Percentiles rank a stretch among this genome's conserved stretches.
phyloP scores from a whole-genome alignment of 2,888 invertebrate genomes.

The Ornithoptera priamus region DNA sequence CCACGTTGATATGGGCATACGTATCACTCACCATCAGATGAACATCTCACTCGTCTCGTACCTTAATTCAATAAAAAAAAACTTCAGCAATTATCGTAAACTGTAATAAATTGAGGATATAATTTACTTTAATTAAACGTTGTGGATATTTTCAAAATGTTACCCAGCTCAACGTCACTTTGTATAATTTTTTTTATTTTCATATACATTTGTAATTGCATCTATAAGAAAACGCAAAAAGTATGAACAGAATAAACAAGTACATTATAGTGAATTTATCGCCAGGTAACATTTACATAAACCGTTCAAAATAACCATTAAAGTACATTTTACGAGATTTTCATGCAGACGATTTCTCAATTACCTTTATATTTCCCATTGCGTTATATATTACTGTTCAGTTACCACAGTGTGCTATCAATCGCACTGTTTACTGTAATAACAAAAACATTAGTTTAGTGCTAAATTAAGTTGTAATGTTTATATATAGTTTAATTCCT shows the following conservation, averaged over 20 bases:
- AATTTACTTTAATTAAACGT: no score
- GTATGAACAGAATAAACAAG: slow-evolving; percentile 19
- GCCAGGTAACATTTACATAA: slow-evolving; percentile 23
- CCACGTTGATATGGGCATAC: no score
- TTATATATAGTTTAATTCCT: neutral
- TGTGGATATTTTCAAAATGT: neutral
- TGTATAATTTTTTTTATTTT: neutral
- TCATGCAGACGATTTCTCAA: slow-evolving; percentile 25
- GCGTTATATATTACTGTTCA: slow-evolving; percentile 2
- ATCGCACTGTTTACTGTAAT: neutral
- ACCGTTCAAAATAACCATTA: slow-evolving; percentile 26
- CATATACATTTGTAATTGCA: neutral
- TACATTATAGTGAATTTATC: slow-evolving; percentile 26
- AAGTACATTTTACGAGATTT: slow-evolving; percentile 21
- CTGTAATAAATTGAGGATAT: no score
- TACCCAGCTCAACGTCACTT: neutral
- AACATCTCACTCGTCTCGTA: no score
- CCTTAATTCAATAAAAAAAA: no score
- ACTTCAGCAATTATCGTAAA: no score
- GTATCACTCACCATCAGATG: no score
- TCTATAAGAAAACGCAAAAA: neutral
- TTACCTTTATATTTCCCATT: slow-evolving; percentile 19
- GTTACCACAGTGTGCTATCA: neutral
- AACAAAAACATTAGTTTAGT: neutral
- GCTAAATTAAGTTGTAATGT: neutral